phyloP scores from a whole-genome alignment of 2,797 vertebrate genomes.

The Urosaurus nigricauda region DNA sequence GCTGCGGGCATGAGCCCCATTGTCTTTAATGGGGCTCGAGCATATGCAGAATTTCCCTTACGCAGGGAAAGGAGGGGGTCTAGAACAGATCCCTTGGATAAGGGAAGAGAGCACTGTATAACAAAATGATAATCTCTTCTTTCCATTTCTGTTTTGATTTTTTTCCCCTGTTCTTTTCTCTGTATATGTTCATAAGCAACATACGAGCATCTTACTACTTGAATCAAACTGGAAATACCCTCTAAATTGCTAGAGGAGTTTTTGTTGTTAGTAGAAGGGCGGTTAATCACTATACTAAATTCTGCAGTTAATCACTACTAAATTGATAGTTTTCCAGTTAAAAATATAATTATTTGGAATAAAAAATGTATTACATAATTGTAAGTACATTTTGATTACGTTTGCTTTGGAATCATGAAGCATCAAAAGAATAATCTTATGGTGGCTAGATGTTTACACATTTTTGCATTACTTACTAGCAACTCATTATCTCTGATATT shows the following conservation, averaged over 20 bases:
- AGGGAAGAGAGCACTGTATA: too few species aligned
- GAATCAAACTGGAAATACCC: background rate
- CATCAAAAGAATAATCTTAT: constrained; percentile 23
- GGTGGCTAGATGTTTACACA: background rate
- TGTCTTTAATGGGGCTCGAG: too few species aligned
- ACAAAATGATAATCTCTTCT: constrained; percentile 8
- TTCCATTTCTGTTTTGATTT: background rate
- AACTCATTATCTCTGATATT: background rate
- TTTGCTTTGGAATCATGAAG: constrained; percentile 16
- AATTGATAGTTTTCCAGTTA: background rate
- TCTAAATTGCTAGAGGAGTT: constrained; percentile 8
- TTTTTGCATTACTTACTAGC: background rate
- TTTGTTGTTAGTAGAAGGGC: background rate
- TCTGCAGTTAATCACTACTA: constrained; percentile 7
- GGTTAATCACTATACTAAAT: background rate
- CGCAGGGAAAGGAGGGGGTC: too few species aligned
- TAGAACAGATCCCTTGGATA: too few species aligned
- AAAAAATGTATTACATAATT: background rate
- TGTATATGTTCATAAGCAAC: background rate
- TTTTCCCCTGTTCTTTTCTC: constrained; percentile 2
- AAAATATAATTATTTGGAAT: background rate
- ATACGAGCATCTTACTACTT: background rate
- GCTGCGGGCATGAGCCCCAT: too few species aligned
- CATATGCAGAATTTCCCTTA: too few species aligned
- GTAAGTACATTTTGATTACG: background rate